Evolutionary conservation across 2,888 invertebrate species (phyloP), one percentile per base, ranked within the genome.

Genomic region (Macrosoma leucophasiata): DNA sequence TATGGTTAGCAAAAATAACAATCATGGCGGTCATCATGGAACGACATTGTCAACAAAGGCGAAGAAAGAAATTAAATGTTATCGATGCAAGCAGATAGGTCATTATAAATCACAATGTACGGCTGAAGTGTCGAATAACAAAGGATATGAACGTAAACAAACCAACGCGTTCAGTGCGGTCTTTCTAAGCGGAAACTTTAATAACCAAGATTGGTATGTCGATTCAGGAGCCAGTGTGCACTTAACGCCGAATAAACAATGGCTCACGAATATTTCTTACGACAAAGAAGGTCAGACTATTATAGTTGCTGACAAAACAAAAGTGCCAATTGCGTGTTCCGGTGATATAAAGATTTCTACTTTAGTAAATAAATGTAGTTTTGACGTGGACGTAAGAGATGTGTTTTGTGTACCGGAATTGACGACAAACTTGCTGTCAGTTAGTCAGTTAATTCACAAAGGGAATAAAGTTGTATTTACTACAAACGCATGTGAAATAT

Each of bases 391-490:
- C 4, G 31, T 52, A 0, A 33, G 36, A 10, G 29, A 39, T n/a
- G 49, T 50, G 0, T 25, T 54, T 13, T 57, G 43, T 29, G 39
- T 55, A 1, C 55, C 51, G 5, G 41, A 18, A 1, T 19, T 58
- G 1, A 38, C 47, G 0, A 46, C 40, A 3, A 50, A 52, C 11
- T 20, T 51, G 3, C 7, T 51, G 4, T 47, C 47, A 18, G 50
- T 50, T 0, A 50, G 46, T 20, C 28, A 39, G 24, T 17, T 42
- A 6, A 41, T 46, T 4, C 15, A 17, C 13, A 39, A 38, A 15
- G 36, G 38, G 3, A 42, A 45, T 18, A 38, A 13, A 36, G 41
- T 45, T 7, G 7, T 6, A 2, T 46, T 42, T 11, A 13, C 33
- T 13, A 9, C 29, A 8, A 12, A 35, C 5, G 7, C 11, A 6